These are phyloP conservation scores for Eubasilissa regina DNA, from an alignment of 1,140 invertebrate genomes.

Conservation along the genomic window DNA sequence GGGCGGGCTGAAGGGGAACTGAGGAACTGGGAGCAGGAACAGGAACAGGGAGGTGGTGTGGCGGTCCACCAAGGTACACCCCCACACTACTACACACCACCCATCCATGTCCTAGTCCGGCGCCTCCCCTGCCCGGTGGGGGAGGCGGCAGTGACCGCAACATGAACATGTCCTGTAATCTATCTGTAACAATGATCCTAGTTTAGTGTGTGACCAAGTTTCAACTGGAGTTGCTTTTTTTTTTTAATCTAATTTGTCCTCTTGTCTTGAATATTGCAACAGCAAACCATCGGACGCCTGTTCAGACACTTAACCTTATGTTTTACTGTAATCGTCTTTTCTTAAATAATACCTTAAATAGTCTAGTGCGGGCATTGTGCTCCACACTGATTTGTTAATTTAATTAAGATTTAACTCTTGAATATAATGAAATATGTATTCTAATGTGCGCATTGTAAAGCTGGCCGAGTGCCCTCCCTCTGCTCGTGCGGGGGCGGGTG, in stretches of 20 bases:
- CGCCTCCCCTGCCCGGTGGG: not conserved
- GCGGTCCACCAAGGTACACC: conserved; percentile 16
- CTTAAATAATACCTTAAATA: conserved; percentile 2
- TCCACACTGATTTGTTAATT: not conserved
- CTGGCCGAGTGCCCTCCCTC: not conserved
- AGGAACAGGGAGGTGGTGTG: conserved; percentile 20
- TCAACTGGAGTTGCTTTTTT: conserved; percentile 18
- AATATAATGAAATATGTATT: conserved; percentile 2
- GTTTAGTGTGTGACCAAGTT: conserved; percentile 29
- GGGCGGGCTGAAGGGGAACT: conserved; percentile 41
- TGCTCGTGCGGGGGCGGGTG: too few relatives aligned
- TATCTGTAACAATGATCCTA: too few relatives aligned
- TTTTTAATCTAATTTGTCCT: conserved; percentile 27
- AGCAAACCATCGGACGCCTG: not conserved
- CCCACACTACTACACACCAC: not conserved
- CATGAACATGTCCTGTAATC: not conserved
- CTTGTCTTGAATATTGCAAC: not conserved
- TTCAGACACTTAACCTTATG: conserved; percentile 14
- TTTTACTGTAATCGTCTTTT: conserved; percentile 2
- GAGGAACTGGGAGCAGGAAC: not conserved
- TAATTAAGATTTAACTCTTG: conserved; percentile 22
- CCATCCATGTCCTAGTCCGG: conserved; percentile 3
- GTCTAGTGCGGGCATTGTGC: not conserved
- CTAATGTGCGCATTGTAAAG: conserved; percentile 22
- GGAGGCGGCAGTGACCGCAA: too few relatives aligned